These are phyloP conservation scores for Carcharodon carcharias DNA, from an alignment of 2,797 vertebrate genomes.

Conservation along the genomic window DNA sequence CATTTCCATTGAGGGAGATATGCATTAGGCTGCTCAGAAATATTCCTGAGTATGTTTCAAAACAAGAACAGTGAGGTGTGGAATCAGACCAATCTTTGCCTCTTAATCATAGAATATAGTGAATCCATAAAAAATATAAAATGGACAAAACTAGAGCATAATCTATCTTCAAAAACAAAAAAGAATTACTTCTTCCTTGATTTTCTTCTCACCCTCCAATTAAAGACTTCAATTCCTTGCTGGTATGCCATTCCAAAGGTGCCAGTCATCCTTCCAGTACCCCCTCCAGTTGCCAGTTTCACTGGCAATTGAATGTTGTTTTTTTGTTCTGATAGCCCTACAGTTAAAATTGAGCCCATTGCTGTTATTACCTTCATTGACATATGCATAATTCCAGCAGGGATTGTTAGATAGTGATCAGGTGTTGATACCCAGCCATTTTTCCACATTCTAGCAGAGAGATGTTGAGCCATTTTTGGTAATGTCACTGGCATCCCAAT, in stretches of 20 bases:
- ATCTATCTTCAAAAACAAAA: neutral
- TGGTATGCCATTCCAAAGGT: neutral
- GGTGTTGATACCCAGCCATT: neutral
- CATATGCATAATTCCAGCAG: neutral
- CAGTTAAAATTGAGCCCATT: neutral
- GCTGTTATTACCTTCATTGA: neutral
- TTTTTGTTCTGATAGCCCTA: neutral
- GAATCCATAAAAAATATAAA: neutral
- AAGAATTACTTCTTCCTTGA: neutral
- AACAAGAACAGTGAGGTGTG: neutral
- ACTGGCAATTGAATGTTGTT: neutral
- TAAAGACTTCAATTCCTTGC: neutral
- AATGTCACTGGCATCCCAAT: neutral
- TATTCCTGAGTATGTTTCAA: neutral
- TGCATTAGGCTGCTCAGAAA: neutral
- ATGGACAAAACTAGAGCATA: no score
- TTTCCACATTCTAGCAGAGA: no score
- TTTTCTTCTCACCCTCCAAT: neutral
- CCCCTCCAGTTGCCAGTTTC: neutral
- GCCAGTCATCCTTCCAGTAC: neutral
- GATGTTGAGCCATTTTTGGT: neutral
- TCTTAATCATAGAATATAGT: neutral
- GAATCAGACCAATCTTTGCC: neutral
- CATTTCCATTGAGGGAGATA: neutral
- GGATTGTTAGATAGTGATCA: neutral